Percentiles rank a stretch among this genome's conserved stretches.
Conservation (phyloP, 2,113 vertebrate genomes). For the Pangasianodon hypophthalmus region DNA sequence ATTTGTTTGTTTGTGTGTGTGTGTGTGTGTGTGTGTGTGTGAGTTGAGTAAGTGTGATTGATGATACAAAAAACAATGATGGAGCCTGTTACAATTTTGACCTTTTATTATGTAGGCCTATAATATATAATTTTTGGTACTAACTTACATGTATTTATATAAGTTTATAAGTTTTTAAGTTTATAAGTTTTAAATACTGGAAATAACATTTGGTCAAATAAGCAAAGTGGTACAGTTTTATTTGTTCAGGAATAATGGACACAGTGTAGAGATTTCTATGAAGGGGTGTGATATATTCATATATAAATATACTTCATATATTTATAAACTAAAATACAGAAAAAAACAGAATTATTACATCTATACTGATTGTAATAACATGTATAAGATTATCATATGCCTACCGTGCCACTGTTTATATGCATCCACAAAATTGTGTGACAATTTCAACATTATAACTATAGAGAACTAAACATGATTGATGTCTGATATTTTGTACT, state of each 20-base stretch:
- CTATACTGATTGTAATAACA: background rate
- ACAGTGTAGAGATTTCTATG: background rate
- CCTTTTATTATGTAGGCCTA: background rate
- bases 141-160: background rate
- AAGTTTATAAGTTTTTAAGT: background rate
- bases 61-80: background rate
- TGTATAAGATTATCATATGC: background rate
- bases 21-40: background rate
- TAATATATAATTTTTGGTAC: background rate
- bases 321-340: background rate
- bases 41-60: background rate
- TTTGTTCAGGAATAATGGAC: background rate
- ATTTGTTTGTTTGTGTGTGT: conserved; percentile 8
- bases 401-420: background rate
- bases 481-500: conserved; percentile 6
- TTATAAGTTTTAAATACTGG: background rate
- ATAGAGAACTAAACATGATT: conserved; percentile 1
- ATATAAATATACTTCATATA: background rate
- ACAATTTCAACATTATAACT: conserved; percentile 29
- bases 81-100: background rate
- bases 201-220: background rate
- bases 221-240: background rate
- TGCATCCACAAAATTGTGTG: background rate
- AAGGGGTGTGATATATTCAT: background rate
- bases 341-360: background rate